Base-by-base conservation (phyloP, 92 coral and sea anemone species). In the Nematostella vectensis region DNA sequence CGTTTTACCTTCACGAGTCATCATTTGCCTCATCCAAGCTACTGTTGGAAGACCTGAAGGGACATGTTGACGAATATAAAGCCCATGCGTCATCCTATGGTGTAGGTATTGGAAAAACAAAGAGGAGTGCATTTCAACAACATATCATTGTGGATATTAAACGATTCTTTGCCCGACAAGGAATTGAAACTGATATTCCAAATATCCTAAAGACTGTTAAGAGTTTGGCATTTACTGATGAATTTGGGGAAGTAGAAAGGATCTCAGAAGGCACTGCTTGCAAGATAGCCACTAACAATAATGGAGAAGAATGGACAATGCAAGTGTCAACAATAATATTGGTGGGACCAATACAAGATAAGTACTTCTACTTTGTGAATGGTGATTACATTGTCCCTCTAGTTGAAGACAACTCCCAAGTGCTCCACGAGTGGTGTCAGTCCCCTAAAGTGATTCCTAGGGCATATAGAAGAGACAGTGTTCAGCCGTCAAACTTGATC, bases 351-450 rank as follows among this genome's bases (percentile, higher is more conserved):
- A 22, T 68, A 24, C 31, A 29, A 4, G 61, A 26, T 21, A 2
- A 29, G 1, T 81, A 13, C 31, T 64, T 50, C 37, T 50, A 51
- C 4, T 76, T 82, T 27, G 50, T 71, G 10, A 67, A 82, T 82
- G 80, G 83, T 15, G 44, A 45, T 22, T 78, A 78, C 31, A 78
- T 25, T 62, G 68, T 78, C 47, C 82, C 82, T 33, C 55, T 45
- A 0, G 9, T 59, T 38, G 11, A 25, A 19, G 67, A 74, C 64
- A 77, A 78, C 1, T 12, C 31, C 13, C 72, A 53, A 2, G 59
- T 42, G 15, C 23, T 6, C 18, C 79, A 83, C 52, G 54, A 55
- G 1, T 83, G 94, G 82, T 70, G 83, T 17, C 49, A 61, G 0
- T 75, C 93, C 12, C 50, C 33, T 2, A 51, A 83, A 43, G 31